These are phyloP conservation scores for Heteropelma amictum DNA, from an alignment of 2,888 invertebrate genomes.

Conservation along the genomic window DNA sequence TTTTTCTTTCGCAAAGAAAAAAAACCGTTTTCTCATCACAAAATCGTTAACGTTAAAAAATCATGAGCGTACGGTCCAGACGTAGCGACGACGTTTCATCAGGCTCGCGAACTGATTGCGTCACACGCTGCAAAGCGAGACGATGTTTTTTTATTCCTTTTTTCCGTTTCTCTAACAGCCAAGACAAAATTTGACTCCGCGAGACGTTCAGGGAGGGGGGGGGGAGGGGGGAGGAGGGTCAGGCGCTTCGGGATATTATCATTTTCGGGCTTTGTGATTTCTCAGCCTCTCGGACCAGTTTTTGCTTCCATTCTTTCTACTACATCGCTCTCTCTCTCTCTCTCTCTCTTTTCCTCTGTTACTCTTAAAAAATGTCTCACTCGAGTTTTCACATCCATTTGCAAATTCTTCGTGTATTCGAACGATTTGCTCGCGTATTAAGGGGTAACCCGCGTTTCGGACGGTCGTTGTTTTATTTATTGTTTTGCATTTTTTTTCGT, in stretches of 20 bases:
- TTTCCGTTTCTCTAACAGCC: constrained; percentile 10
- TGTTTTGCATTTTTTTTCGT: background rate
- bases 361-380: background rate
- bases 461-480: constrained; percentile 37
- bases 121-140: background rate
- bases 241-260: constrained; percentile 46
- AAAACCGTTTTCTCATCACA: background rate
- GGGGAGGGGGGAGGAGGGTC: constrained; percentile 44
- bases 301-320: constrained; percentile 14
- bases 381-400: background rate
- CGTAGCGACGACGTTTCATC: background rate
- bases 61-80: background rate
- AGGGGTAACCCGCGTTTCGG: constrained; percentile 35
- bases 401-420: background rate
- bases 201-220: constrained; percentile 22
- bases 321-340: constrained; percentile 8
- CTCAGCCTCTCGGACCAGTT: constrained; percentile 46
- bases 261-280: constrained; percentile 40
- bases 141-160: background rate
- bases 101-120: background rate
- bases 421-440: constrained; percentile 21
- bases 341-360: background rate
- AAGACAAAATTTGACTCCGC: constrained; percentile 1
- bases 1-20: constrained; percentile 11
- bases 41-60: background rate